Conservation (phyloP, 2,113 vertebrate genomes). For the Erpornis zantholeuca region DNA sequence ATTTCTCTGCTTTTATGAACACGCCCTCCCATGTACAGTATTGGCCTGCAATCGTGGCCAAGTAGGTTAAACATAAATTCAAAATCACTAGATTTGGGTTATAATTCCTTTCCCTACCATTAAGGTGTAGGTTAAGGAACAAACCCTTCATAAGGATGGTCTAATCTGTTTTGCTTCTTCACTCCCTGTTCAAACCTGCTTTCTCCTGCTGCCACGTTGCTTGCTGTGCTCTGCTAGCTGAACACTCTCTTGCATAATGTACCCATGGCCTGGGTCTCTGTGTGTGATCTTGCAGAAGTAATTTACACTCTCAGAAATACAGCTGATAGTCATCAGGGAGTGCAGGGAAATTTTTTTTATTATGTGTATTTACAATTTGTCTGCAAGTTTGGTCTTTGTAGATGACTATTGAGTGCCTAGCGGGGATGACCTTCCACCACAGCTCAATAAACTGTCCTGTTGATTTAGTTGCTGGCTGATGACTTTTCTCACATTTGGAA, state of each 20-base stretch:
- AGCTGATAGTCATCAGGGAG: background rate
- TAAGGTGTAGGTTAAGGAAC: background rate
- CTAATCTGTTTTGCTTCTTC: background rate
- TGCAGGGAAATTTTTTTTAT: background rate
- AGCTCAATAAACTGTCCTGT: background rate
- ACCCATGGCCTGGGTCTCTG: background rate
- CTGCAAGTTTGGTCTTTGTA: background rate
- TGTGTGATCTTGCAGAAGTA: background rate
- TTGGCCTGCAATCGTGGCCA: background rate
- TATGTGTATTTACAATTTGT: background rate
- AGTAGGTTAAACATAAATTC: background rate
- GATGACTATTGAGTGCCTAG: background rate
- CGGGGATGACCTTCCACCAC: background rate
- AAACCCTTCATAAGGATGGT: background rate
- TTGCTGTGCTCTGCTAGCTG: background rate
- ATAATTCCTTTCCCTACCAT: background rate
- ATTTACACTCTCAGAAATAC: background rate
- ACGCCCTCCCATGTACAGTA: background rate
- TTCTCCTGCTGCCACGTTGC: background rate
- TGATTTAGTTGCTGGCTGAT: background rate
- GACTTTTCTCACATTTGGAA: conserved; percentile 1
- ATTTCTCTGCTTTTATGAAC: background rate
- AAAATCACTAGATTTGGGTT: background rate
- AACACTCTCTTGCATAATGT: background rate
- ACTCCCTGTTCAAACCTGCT: background rate